Base-by-base conservation (phyloP, 2,797 vertebrate species). In the Poecilia velifera region DNA sequence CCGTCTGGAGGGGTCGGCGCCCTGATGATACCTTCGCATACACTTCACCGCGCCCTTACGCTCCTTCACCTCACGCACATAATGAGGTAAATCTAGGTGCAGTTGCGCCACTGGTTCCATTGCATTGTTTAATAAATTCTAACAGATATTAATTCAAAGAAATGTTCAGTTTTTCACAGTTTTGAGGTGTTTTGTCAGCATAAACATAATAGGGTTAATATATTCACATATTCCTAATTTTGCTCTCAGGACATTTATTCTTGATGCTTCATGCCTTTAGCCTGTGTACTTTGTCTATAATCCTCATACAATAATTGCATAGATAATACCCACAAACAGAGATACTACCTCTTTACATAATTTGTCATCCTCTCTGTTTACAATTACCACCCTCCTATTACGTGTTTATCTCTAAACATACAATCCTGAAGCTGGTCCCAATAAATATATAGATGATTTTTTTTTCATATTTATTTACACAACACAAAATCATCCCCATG, bases 261-360 rank as follows among this genome's bases (percentile, higher is more conserved):
- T 51, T 70, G 18, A 46, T 76, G 8, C 49, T 8, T 71, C 13
- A 47, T 70, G 4, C 3, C 20, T 14, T 12, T 16, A n/a, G 0
- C 20, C 20, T 25, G 10, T 74, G 66, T 12, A 16, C 31, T 82
- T 68, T 75, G 31, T 45, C 7, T 28, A 13, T 76, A 79, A 82
- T 86, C 51, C 36, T 62, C 28, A 77, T 41, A 77, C 9, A 46
- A 75, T 82, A 25, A 82, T 57, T 78, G 79, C 31, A 83, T 82
- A 78, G 75, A 86, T 76, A 78, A 82, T 3, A 76, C n/a, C n/a
- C 0, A 10, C 74, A 82, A 80, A 89, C 36, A 41, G 43, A 68
- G 55, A 41, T 25, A 20, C 51, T 62, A 45, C 43, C 66, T 83
- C 49, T 74, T 41, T 82, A 55, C 16, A 72, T 85, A 79, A 82